Evolutionary conservation across 2,113 vertebrate species (phyloP).

Genomic region (Platysternon megacephalum): DNA sequence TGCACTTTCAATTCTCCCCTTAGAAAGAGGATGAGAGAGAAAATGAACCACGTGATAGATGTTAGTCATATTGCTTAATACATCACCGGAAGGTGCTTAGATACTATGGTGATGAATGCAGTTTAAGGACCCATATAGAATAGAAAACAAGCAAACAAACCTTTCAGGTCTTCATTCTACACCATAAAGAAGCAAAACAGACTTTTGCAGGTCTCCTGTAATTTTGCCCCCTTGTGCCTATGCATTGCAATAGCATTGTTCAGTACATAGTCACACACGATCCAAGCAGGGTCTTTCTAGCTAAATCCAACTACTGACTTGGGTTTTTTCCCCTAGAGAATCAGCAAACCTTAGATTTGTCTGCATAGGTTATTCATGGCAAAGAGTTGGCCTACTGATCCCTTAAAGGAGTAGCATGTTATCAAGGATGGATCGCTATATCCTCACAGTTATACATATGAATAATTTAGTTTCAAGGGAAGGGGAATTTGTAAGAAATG

Average conservation of each 20-base stretch:
- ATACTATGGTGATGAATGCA: conserved; percentile 10
- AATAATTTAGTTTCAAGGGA: conserved; percentile 64
- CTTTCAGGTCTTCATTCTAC: fast-evolving
- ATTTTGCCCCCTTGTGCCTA: conserved; percentile 58
- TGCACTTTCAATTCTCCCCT: conserved; percentile 53
- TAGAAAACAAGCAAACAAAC: conserved; percentile 8
- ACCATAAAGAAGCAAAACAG: neutral
- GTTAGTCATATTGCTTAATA: conserved; percentile 70
- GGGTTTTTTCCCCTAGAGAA: conserved; percentile 19
- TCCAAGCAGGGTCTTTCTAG: conserved; percentile 61
- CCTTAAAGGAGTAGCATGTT: conserved; percentile 47
- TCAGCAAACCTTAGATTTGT: conserved; percentile 27
- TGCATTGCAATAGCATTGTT: conserved; percentile 46
- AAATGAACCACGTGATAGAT: conserved; percentile 69
- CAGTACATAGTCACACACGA: neutral
- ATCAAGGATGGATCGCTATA: conserved; percentile 56
- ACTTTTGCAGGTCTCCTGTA: conserved; percentile 41
- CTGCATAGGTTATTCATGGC: conserved; percentile 33
- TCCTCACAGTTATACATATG: conserved; percentile 67
- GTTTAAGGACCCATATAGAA: conserved; percentile 7
- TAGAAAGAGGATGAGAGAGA: conserved; percentile 49
- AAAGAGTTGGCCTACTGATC: neutral
- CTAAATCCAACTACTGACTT: conserved; percentile 38
- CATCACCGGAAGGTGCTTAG: conserved; percentile 72
- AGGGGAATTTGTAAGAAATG: conserved; percentile 39